phyloP scores from a whole-genome alignment of 2,797 vertebrate genomes.

The Ctenopoma multispine region DNA sequence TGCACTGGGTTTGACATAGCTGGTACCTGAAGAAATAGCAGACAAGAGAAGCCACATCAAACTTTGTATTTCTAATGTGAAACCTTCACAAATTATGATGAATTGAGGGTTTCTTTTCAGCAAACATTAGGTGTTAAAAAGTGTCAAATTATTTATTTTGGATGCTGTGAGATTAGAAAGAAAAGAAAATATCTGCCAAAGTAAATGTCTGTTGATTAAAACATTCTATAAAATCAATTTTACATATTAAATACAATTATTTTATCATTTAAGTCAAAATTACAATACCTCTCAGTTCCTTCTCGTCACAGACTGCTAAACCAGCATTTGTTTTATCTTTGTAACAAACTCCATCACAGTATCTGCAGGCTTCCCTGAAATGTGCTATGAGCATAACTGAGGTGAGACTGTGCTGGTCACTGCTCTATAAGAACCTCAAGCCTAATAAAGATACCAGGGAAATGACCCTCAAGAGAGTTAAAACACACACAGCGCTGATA shows the following conservation, averaged over 20 bases:
- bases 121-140: neutral
- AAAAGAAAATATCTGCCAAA: too few species aligned
- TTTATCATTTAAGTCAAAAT: neutral
- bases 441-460: constrained; percentile 58
- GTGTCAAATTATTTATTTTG: neutral
- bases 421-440: constrained; percentile 78
- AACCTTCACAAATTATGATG: neutral
- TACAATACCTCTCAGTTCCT: constrained; percentile 42
- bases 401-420: constrained; percentile 18
- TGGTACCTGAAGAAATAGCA: constrained; percentile 62
- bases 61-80: neutral
- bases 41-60: constrained; percentile 14
- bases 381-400: constrained; percentile 33
- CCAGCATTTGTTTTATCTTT: neutral
- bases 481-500: constrained; percentile 67
- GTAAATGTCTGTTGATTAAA: too few species aligned
- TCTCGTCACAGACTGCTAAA: constrained; percentile 40
- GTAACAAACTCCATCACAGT: constrained; percentile 52
- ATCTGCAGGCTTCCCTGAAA: neutral
- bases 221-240: too few species aligned
- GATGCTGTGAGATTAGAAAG: neutral
- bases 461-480: constrained; percentile 75
- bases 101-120: neutral
- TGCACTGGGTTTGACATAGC: constrained; percentile 90
- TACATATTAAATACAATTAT: neutral